phyloP scores from a whole-genome alignment of 2,888 invertebrate genomes.

The Beris morrisii region DNA sequence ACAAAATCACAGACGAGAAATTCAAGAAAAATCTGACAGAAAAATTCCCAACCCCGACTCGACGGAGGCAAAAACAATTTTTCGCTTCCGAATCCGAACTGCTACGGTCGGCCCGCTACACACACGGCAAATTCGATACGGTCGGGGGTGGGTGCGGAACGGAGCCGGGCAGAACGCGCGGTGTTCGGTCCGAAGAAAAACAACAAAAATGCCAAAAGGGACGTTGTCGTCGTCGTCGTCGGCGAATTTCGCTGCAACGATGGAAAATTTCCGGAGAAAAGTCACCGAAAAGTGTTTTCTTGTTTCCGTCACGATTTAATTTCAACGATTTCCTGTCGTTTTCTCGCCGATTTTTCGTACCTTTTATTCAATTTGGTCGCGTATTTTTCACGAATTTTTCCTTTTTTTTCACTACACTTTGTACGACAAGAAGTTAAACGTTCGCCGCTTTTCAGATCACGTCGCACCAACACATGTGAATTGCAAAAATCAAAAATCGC shows the following conservation, averaged over 20 bases:
- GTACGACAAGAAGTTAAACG: not conserved
- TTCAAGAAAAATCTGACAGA: too few relatives aligned
- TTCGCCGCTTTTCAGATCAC: not conserved
- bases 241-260: too few relatives aligned
- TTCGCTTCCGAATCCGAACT: too few relatives aligned
- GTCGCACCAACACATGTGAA: not conserved
- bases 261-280: not conserved
- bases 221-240: too few relatives aligned
- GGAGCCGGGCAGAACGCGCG: not conserved
- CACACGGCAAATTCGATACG: too few relatives aligned
- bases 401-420: not conserved
- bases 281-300: too few relatives aligned
- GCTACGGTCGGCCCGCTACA: too few relatives aligned
- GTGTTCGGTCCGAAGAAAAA: constrained; percentile 2
- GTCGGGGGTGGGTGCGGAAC: not conserved
- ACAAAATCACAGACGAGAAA: too few relatives aligned
- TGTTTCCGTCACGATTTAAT: not conserved
- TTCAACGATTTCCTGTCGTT: not conserved
- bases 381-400: not conserved
- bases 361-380: not conserved
- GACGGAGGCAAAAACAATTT: too few relatives aligned
- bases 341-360: not conserved
- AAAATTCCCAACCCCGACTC: too few relatives aligned
- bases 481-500: not conserved
- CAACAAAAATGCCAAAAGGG: not conserved